Base-by-base conservation (phyloP, 2,888 invertebrate genomes). In the Dorcus hopei region DNA sequence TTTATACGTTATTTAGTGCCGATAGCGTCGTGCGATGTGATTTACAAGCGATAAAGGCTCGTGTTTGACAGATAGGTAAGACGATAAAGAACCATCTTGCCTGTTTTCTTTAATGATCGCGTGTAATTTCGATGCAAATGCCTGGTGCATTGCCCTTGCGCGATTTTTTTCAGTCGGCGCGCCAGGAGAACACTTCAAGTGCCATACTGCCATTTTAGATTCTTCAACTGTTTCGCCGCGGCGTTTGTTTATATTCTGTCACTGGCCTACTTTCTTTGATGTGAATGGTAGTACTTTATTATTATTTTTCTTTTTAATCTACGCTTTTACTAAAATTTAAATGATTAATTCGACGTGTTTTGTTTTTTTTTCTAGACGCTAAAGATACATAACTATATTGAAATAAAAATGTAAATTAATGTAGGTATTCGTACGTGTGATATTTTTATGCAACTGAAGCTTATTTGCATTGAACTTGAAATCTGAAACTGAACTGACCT, bases 21-120 rank as follows among this genome's bases (percentile, higher is more conserved):
- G 53, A 54, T 50, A 50, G 33, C 40, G 58, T 58, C 33, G 50
- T 58, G 42, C 38, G 41, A 54, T 58, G 52, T 50, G 49, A 52
- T 49, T 58, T 57, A 38, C 43, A 45, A 48, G 43, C 45, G 51
- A 49, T 49, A 45, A 48, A 53, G 49, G 47, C 54, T 54, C 54
- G 49, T 50, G 49, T 49, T 58, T 58, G 58, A 54, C 58, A 58
- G 53, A 47, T 52, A 59, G 59, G 54, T 59, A 59, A 48, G 57
- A 33, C 57, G 38, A 43, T 56, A 49, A 54, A 57, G 54, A 61
- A 61, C 62, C 62, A 59, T 62, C 59, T 62, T 62, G 62, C 56
- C 57, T 47, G 47, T 57, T 57, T 57, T 52, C 40, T 11, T 45
- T 23, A 23, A 23, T 52, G 50, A 56, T 50, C 38, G 50, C 49